A percentile compares a stretch with the other conserved stretches of the same genome.
Conservation (phyloP, 2,113 vertebrate species). For the Pelobates fuscus region DNA sequence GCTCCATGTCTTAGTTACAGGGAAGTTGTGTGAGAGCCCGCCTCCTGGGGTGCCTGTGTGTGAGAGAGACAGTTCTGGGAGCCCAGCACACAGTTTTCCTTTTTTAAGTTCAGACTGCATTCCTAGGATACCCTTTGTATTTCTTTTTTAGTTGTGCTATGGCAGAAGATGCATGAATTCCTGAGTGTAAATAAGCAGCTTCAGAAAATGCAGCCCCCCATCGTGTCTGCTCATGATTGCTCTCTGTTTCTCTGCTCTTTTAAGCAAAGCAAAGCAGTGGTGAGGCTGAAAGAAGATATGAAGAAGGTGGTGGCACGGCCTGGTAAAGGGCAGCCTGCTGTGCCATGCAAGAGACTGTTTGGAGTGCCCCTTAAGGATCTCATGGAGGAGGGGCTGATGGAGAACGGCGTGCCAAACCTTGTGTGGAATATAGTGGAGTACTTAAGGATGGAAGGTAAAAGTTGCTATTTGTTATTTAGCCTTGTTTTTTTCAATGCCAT, state of each 20-base stretch:
- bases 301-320: constrained; percentile 81
- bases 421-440: constrained; percentile 81
- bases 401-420: constrained; percentile 76
- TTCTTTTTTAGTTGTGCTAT: constrained; percentile 32
- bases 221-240: constrained; percentile 61
- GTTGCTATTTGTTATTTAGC: neutral
- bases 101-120: neutral
- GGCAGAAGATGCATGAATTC: constrained; percentile 32
- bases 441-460: constrained; percentile 76
- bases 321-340: constrained; percentile 61
- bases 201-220: constrained; percentile 41
- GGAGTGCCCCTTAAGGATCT: constrained; percentile 76
- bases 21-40: constrained; percentile 44
- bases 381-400: constrained; percentile 71
- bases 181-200: neutral
- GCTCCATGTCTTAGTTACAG: constrained; percentile 42
- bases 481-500: neutral
- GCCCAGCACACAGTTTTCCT: neutral
- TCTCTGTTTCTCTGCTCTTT: constrained; percentile 63
- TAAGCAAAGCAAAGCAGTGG: constrained; percentile 83
- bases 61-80: neutral
- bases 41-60: neutral
- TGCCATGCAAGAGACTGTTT: constrained; percentile 66
- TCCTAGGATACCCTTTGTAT: neutral
- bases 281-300: constrained; percentile 86